Conservation (phyloP, 2,113 vertebrate species). For the Aplodontia rufa region DNA sequence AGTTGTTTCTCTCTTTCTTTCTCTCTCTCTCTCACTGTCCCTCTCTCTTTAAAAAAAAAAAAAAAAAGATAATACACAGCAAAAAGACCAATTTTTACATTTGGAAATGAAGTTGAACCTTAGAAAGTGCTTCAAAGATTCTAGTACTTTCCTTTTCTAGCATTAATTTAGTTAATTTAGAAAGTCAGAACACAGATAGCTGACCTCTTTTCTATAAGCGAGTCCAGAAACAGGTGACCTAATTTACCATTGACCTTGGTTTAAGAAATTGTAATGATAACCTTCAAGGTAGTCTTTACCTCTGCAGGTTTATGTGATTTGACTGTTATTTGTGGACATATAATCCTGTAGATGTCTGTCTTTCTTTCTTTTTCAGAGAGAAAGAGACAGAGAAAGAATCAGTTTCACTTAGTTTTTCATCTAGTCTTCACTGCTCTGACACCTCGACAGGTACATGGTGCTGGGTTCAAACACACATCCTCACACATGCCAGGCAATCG, state of each 20-base stretch:
- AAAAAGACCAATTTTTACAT: conserved; percentile 27
- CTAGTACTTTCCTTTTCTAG: neutral
- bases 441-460: too few relatives aligned
- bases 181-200: neutral
- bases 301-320: conserved; percentile 22
- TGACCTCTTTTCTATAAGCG: neutral
- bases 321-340: conserved; percentile 31
- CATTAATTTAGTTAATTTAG: neutral
- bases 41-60: too few relatives aligned
- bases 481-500: too few relatives aligned
- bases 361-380: too few relatives aligned
- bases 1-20: too few relatives aligned
- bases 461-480: too few relatives aligned
- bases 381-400: too few relatives aligned
- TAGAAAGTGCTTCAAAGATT: neutral
- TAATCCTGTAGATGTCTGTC: conserved; percentile 24
- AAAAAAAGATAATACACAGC: neutral
- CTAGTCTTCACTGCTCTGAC: too few relatives aligned
- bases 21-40: too few relatives aligned
- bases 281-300: neutral
- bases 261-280: conserved; percentile 12
- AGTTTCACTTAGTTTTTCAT: too few relatives aligned
- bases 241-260: neutral
- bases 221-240: neutral
- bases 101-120: conserved; percentile 2